phyloP scores from a whole-genome alignment of 1,140 invertebrate species.

The Drosophila suzukii region DNA sequence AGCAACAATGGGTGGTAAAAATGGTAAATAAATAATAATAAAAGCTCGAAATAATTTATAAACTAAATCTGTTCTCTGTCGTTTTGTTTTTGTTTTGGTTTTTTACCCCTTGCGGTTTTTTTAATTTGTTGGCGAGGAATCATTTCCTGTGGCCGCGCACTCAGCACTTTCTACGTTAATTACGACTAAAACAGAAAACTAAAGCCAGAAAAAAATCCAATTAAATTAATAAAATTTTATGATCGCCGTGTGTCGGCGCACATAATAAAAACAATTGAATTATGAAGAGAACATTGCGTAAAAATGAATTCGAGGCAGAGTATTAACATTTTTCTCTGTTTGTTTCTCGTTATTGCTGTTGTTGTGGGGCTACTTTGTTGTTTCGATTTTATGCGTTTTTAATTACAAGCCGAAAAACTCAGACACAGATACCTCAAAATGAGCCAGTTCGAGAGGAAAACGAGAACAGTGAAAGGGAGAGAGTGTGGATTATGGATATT shows the following conservation, averaged over 20 bases:
- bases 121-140: constrained; percentile 31
- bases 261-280: constrained; percentile 78
- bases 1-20: constrained; percentile 83
- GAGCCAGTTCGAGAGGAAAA: constrained; percentile 6
- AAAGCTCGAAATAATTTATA: constrained; percentile 67
- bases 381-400: constrained; percentile 69
- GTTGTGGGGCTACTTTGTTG: constrained; percentile 54
- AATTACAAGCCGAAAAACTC: constrained; percentile 48
- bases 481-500: constrained; percentile 2
- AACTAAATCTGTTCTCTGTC: constrained; percentile 54
- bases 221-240: constrained; percentile 78
- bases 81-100: constrained; percentile 10
- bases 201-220: constrained; percentile 66
- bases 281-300: constrained; percentile 74
- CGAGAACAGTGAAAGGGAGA: background rate
- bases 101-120: constrained; percentile 14
- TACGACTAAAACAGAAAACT: constrained; percentile 36
- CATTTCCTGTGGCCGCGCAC: constrained; percentile 63
- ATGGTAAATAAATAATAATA: constrained; percentile 79
- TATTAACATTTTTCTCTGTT: constrained; percentile 53
- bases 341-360: constrained; percentile 22
- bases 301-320: constrained; percentile 43
- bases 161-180: constrained; percentile 66
- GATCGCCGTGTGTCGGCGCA: constrained; percentile 49
- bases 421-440: constrained; percentile 35